A percentile compares a stretch with the other conserved stretches of the same genome.
These are phyloP conservation scores for Ctenosaura bakeri DNA, from an alignment of 2,797 vertebrate genomes.

Conservation along the genomic window DNA sequence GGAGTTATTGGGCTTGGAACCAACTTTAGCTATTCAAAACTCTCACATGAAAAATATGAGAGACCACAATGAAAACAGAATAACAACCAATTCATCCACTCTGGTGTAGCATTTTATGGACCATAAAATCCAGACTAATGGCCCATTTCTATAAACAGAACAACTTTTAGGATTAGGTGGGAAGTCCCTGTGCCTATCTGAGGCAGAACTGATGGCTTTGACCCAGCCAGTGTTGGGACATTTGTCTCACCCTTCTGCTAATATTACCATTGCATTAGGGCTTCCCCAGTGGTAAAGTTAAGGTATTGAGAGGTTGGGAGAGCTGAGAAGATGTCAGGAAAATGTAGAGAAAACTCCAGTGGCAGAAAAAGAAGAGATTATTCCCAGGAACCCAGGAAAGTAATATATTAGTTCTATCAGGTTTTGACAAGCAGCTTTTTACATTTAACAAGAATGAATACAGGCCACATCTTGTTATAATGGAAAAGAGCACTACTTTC, in stretches of 20 bases:
- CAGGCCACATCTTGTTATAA: no score
- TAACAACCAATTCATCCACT: constrained; percentile 11
- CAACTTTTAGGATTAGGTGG: not conserved
- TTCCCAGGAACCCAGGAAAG: not conserved
- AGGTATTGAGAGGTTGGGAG: not conserved
- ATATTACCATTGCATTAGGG: not conserved
- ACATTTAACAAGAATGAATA: no score
- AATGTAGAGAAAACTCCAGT: not conserved
- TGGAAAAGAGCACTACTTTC: no score
- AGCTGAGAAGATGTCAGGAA: not conserved
- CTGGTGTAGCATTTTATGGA: not conserved
- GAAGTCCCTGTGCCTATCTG: not conserved
- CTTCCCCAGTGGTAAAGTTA: not conserved
- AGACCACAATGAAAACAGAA: constrained; percentile 22
- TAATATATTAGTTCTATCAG: not conserved
- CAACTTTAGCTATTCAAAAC: constrained; percentile 30
- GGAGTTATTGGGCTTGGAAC: constrained; percentile 39
- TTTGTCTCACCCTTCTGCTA: not conserved
- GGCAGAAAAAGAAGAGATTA: not conserved
- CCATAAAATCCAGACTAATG: constrained; percentile 18
- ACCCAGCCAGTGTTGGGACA: not conserved
- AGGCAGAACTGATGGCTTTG: not conserved
- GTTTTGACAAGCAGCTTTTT: not conserved
- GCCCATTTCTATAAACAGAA: not conserved
- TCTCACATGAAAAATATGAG: not conserved